These are phyloP conservation scores for Calephelis nemesis DNA, from an alignment of 1,140 invertebrate species.

Conservation along the genomic window DNA sequence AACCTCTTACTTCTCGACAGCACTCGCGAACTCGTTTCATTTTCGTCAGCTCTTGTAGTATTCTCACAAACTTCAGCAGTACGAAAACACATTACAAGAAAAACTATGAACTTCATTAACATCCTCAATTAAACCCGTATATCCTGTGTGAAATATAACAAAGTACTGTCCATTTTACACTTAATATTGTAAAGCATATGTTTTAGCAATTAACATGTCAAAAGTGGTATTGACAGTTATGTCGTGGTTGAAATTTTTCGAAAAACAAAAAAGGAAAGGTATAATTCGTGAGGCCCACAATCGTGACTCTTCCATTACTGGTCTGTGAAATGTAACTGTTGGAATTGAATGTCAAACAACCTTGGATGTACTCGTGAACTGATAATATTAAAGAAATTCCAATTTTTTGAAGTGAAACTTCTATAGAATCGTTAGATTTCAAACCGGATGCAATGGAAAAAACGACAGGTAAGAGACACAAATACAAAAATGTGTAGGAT, in stretches of 20 bases:
- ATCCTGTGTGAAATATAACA: constrained; percentile 44
- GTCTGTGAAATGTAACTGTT: constrained; percentile 16
- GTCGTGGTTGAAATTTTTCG: constrained; percentile 39
- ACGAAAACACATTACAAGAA: constrained; percentile 21
- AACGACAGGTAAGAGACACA: too few species aligned
- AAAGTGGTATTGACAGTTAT: constrained; percentile 63
- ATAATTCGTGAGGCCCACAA: constrained; percentile 19
- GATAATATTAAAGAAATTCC: too few species aligned
- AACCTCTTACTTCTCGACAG: constrained; percentile 85
- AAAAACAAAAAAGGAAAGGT: constrained; percentile 56
- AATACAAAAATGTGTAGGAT: too few species aligned
- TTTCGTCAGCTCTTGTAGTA: constrained; percentile 34
- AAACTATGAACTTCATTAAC: constrained; percentile 9
- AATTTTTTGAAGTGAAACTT: too few species aligned
- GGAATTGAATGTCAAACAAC: not conserved
- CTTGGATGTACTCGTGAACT: too few species aligned
- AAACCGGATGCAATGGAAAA: too few species aligned
- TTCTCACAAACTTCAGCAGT: constrained; percentile 34
- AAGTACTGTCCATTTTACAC: constrained; percentile 48
- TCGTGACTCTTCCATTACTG: constrained; percentile 34
- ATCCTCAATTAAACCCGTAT: constrained; percentile 23
- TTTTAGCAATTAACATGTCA: constrained; percentile 67
- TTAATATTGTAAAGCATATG: constrained; percentile 47
- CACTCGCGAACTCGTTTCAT: constrained; percentile 46
- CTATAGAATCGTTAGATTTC: too few species aligned